Conservation (phyloP, 2,113 vertebrate species). For the Corythoichthys intestinalis region DNA sequence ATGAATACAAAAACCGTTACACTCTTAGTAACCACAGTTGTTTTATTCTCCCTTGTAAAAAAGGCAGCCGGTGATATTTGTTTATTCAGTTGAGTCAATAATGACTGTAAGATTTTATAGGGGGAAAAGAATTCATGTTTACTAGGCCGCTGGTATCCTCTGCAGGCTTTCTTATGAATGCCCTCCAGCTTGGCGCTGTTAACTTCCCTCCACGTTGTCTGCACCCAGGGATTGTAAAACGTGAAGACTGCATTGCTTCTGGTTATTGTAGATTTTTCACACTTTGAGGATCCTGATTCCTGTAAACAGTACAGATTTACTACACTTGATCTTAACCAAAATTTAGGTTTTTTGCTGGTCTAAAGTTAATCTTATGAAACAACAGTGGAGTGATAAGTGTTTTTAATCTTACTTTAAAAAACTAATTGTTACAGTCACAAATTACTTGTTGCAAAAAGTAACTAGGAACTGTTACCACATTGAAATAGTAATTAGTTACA, state of each 20-base stretch:
- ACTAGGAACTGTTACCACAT: no score
- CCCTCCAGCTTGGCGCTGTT: background rate
- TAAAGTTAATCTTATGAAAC: background rate
- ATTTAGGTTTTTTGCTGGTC: background rate
- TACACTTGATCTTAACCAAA: no score
- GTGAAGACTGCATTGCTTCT: background rate
- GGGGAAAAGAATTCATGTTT: background rate
- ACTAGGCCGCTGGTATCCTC: background rate
- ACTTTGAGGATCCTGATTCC: background rate
- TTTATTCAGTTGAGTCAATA: background rate
- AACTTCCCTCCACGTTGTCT: background rate
- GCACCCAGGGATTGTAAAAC: background rate
- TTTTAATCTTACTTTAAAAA: no score
- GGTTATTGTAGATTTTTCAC: background rate
- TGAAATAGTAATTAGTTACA: no score
- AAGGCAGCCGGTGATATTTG: background rate
- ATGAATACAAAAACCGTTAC: no score
- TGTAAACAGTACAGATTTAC: background rate
- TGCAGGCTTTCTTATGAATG: background rate
- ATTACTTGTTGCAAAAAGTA: no score
- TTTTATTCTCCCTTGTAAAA: background rate
- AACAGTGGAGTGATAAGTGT: background rate
- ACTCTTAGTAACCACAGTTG: background rate
- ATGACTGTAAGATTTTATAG: conserved; percentile 2
- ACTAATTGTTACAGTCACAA: no score